Evolutionary conservation across 2,888 invertebrate genomes (phyloP).

Genomic region (Magallana nippona): DNA sequence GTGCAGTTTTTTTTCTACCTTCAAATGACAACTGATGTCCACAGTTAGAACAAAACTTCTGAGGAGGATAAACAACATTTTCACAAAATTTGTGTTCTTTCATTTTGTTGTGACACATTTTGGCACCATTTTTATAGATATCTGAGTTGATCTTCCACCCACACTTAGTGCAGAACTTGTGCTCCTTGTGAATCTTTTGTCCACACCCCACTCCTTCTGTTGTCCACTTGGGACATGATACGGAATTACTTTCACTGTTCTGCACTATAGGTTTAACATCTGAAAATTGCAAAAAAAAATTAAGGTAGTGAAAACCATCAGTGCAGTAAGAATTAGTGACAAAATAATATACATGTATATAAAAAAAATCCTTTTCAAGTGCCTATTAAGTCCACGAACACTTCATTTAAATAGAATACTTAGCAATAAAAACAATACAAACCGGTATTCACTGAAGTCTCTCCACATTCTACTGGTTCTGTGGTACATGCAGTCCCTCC

Average conservation of each 20-base stretch:
- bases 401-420: too few species aligned
- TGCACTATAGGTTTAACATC: too few species aligned
- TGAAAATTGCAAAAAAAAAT: too few species aligned
- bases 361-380: too few species aligned
- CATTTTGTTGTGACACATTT: conserved; percentile 14
- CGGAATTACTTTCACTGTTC: not conserved
- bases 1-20: not conserved
- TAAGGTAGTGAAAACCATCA: too few species aligned
- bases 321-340: too few species aligned
- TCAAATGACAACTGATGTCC: not conserved
- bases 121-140: not conserved
- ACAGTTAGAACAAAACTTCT: conserved; percentile 27
- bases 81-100: not conserved
- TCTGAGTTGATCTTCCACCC: not conserved
- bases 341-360: too few species aligned
- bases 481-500: too few species aligned
- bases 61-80: conserved; percentile 2
- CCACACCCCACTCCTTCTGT: conserved; percentile 8
- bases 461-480: too few species aligned
- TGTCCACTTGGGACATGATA: not conserved
- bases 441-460: too few species aligned
- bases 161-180: conserved; percentile 4
- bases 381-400: too few species aligned
- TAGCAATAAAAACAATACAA: too few species aligned
- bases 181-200: not conserved